These are phyloP conservation scores for Euclidia mi DNA, from an alignment of 2,888 invertebrate species.

Conservation along the genomic window DNA sequence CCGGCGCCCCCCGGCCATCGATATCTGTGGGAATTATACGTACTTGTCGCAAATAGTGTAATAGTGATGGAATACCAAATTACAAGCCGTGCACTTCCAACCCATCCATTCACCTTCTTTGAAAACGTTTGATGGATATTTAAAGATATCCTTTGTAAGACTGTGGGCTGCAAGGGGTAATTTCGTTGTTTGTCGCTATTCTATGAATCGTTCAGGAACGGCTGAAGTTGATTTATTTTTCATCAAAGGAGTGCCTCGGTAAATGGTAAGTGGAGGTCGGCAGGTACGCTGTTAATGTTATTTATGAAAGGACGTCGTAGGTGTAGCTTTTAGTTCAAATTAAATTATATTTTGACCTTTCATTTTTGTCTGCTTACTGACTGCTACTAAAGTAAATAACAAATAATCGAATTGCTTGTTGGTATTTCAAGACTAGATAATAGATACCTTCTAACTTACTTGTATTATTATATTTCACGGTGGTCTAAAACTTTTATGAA, in stretches of 20 bases:
- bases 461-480: too few species aligned
- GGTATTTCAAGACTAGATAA: too few species aligned
- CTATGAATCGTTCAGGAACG: constrained; percentile 15
- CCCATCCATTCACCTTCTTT: constrained; percentile 39
- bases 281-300: too few species aligned
- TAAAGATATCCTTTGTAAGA: constrained; percentile 42
- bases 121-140: constrained; percentile 48
- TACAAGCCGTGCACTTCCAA: constrained; percentile 35
- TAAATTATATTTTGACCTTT: too few species aligned
- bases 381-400: too few species aligned
- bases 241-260: constrained; percentile 21
- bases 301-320: too few species aligned
- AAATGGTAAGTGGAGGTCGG: not conserved
- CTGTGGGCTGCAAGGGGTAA: constrained; percentile 17
- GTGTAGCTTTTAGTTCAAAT: too few species aligned
- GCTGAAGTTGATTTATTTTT: constrained; percentile 21
- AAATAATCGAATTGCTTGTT: too few species aligned
- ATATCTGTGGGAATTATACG: constrained; percentile 34
- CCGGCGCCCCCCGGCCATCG: constrained; percentile 43
- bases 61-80: constrained; percentile 49
- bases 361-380: too few species aligned
- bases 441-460: too few species aligned
- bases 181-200: constrained; percentile 37
- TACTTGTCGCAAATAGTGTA: constrained; percentile 36
- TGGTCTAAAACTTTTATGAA: too few species aligned